A percentile compares a stretch with the other conserved stretches of the same genome.
Evolutionary conservation across 2,113 vertebrate species (phyloP).

Genomic region (Cygnus atratus): DNA sequence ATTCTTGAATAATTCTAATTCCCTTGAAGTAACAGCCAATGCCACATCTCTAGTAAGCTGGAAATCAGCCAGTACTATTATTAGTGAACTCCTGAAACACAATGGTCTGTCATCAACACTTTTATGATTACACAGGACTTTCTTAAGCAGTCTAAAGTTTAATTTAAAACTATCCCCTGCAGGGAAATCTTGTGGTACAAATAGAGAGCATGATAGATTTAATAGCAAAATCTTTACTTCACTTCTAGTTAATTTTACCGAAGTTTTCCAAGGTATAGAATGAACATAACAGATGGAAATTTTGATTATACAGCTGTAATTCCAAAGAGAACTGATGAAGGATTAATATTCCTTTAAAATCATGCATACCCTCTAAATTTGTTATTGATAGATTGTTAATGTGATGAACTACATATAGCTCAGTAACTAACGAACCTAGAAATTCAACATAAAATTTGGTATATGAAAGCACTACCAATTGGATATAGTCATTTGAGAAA

Average conservation of each 20-base stretch:
- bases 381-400: neutral
- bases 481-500: neutral
- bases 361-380: neutral
- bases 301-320: neutral
- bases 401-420: neutral
- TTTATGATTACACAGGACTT: neutral
- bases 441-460: neutral
- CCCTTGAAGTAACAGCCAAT: neutral
- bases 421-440: neutral
- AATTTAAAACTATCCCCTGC: neutral
- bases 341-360: neutral
- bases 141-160: neutral
- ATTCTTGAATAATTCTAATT: neutral
- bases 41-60: neutral
- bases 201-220: neutral
- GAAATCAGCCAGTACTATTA: neutral
- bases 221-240: constrained; percentile 11
- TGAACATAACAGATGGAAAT: neutral
- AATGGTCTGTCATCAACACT: neutral
- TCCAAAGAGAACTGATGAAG: neutral
- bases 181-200: neutral
- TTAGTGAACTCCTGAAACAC: neutral
- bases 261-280: neutral
- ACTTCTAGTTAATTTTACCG: neutral
- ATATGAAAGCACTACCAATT: neutral